These are phyloP conservation scores for Grallaria varia DNA, from an alignment of 2,113 vertebrate genomes.

Conservation along the genomic window DNA sequence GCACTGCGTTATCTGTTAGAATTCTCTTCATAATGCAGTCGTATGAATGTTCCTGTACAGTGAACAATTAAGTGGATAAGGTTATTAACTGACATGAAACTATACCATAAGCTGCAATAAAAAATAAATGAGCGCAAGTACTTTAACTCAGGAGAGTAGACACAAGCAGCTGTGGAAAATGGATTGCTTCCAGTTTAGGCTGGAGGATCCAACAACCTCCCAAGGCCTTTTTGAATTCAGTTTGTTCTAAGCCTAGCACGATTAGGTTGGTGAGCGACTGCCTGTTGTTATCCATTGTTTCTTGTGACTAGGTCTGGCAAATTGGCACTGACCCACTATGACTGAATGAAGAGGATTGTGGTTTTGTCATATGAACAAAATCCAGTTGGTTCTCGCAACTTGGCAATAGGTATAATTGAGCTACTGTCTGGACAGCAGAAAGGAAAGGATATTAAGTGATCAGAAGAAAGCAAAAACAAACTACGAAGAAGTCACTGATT, in stretches of 20 bases:
- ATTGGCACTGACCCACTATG: rapidly evolving
- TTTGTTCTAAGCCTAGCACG: neutral
- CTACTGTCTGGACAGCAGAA: neutral
- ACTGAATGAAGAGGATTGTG: neutral
- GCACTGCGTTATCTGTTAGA: neutral
- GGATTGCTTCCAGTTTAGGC: neutral
- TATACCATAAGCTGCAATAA: neutral
- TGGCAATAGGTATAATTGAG: neutral
- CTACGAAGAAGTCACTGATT: neutral
- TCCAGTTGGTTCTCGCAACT: neutral
- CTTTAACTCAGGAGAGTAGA: neutral
- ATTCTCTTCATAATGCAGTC: neutral
- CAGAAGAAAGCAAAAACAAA: neutral
- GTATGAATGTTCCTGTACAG: neutral
- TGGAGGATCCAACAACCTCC: neutral
- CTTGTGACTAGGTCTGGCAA: neutral
- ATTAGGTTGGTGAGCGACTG: neutral
- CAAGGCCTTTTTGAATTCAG: neutral
- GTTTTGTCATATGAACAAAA: neutral
- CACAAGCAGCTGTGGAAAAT: neutral
- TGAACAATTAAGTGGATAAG: neutral
- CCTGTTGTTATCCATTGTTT: neutral
- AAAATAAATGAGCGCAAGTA: neutral
- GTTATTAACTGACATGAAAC: neutral
- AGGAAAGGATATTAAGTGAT: neutral